A percentile compares a stretch with the other conserved stretches of the same genome.
These are phyloP conservation scores for Ciconia stormi DNA, from an alignment of 2,113 vertebrate species.

Conservation along the genomic window DNA sequence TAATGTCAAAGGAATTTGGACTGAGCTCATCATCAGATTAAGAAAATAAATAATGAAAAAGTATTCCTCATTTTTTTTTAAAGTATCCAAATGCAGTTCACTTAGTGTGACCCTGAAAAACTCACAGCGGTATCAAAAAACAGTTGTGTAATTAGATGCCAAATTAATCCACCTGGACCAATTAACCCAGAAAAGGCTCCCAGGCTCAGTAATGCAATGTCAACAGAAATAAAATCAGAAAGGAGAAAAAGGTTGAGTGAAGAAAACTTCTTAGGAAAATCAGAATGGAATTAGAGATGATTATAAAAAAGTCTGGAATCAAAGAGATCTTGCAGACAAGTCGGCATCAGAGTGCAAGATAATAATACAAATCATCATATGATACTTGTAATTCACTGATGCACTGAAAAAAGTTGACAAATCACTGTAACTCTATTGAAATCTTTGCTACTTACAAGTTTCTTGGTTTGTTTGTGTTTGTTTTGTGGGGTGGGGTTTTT, in stretches of 20 bases:
- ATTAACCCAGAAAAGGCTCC: constrained; percentile 80
- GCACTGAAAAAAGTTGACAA: not conserved
- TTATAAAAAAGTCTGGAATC: constrained; percentile 56
- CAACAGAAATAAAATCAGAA: constrained; percentile 80
- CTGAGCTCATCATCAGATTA: not conserved
- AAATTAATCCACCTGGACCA: constrained; percentile 85
- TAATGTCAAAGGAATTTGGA: not conserved
- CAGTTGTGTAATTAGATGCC: constrained; percentile 73
- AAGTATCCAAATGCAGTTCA: constrained; percentile 58
- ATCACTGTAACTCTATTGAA: not conserved
- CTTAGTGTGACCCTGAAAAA: constrained; percentile 71
- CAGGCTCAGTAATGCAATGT: constrained; percentile 75
- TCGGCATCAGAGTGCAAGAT: not conserved
- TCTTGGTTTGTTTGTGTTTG: not conserved
- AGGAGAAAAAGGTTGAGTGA: constrained; percentile 66
- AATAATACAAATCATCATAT: not conserved
- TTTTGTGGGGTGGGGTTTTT: not conserved
- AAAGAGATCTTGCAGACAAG: constrained; percentile 50
- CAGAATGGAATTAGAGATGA: constrained; percentile 53
- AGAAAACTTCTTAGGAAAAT: constrained; percentile 65
- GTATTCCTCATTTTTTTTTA: not conserved
- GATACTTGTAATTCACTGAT: not conserved
- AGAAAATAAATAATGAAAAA: constrained; percentile 2
- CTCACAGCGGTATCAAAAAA: constrained; percentile 62
- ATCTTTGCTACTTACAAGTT: not conserved